Evolutionary conservation across 2,797 vertebrate species (phyloP).

Genomic region (Crocodylus rhombifer): DNA sequence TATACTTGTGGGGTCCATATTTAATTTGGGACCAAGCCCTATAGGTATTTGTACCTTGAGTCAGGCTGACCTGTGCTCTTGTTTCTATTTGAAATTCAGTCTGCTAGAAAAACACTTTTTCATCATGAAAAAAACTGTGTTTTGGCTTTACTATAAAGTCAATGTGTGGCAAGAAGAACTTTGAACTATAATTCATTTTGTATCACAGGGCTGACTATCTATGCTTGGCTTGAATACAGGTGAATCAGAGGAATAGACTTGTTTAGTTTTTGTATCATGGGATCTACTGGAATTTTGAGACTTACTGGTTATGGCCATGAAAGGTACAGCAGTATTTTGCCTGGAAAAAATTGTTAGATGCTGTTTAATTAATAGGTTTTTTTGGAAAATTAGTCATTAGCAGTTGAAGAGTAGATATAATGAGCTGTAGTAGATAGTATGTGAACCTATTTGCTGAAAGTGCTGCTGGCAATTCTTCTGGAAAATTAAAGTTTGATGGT

Average conservation of each 20-base stretch:
- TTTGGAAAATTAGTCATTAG: background rate
- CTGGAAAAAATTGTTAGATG: background rate
- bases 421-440: background rate
- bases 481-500: slow-evolving; percentile 14
- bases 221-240: background rate
- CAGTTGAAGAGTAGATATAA: background rate
- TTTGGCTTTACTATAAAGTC: background rate
- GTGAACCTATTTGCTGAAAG: background rate
- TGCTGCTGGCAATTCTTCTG: background rate
- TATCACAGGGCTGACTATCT: background rate
- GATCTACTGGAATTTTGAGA: background rate
- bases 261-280: background rate
- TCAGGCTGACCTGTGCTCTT: background rate
- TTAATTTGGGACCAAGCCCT: background rate
- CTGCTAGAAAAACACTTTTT: background rate
- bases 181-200: background rate
- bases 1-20: fast-evolving
- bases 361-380: background rate
- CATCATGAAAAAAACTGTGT: background rate
- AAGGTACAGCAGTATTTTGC: background rate
- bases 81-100: background rate
- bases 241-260: background rate
- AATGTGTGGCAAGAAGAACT: background rate
- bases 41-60: background rate
- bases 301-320: background rate